phyloP scores from a whole-genome alignment of 2,888 invertebrate species.

The Spialia ferax region DNA sequence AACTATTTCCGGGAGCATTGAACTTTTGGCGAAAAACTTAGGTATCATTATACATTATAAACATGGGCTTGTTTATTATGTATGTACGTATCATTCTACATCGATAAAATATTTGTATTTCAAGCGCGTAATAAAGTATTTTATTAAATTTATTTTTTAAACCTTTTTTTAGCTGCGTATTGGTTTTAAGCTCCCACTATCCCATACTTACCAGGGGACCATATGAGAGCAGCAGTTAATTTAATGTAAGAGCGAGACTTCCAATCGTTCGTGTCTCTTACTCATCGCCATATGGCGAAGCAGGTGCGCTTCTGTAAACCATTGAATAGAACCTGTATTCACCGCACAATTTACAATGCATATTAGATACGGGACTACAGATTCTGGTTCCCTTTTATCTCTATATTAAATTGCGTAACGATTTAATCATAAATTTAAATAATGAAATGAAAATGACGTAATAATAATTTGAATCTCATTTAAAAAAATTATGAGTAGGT shows the following conservation, averaged over 20 bases:
- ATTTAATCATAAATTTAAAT: too few relatives aligned
- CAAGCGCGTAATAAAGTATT: too few relatives aligned
- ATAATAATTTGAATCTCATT: too few relatives aligned
- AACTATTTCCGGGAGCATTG: not conserved
- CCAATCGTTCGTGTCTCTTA: not conserved
- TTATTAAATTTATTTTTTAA: not conserved
- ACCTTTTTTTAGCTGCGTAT: not conserved
- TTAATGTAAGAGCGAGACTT: not conserved
- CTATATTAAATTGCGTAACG: too few relatives aligned
- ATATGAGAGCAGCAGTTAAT: not conserved
- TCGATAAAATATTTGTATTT: too few relatives aligned
- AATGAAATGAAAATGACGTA: too few relatives aligned
- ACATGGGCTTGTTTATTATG: too few relatives aligned
- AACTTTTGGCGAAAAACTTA: too few relatives aligned
- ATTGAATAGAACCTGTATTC: constrained; percentile 6
- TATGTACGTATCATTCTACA: too few relatives aligned
- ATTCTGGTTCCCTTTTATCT: not conserved
- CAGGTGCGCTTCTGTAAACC: constrained; percentile 3
- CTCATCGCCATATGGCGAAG: not conserved
- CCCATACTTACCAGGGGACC: constrained; percentile 24
- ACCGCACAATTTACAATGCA: constrained; percentile 2
- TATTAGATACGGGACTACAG: not conserved
- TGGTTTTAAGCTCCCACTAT: constrained; percentile 1
- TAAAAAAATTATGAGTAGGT: too few relatives aligned
- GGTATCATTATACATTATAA: too few relatives aligned